Conservation (phyloP, 2,888 invertebrate genomes). For the Villa cingulata region DNA sequence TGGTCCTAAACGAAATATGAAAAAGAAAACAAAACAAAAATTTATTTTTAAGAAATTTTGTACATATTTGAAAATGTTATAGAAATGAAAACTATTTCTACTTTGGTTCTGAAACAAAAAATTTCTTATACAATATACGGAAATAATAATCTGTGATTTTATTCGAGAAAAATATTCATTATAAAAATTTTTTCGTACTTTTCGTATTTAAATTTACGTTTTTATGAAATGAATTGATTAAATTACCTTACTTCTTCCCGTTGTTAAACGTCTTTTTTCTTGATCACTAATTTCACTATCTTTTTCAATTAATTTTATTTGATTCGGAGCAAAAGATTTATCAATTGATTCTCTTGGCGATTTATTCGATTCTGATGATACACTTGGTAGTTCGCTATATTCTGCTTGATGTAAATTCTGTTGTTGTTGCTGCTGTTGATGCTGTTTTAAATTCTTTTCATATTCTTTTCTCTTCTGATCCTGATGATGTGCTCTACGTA, state of each 20-base stretch:
- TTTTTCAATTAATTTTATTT: conserved; percentile 5
- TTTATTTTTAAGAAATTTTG: too few relatives aligned
- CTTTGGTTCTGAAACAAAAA: too few relatives aligned
- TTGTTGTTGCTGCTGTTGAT: conserved; percentile 20
- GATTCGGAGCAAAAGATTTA: conserved; percentile 16
- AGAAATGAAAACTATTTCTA: too few relatives aligned
- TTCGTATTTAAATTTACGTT: too few relatives aligned
- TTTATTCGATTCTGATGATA: conserved; percentile 11
- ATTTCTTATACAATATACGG: too few relatives aligned
- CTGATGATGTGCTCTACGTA: conserved; percentile 34
- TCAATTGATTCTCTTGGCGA: conserved; percentile 15
- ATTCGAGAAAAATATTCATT: too few relatives aligned
- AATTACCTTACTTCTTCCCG: conserved; percentile 8
- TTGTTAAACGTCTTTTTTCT: conserved; percentile 11
- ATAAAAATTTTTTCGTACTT: too few relatives aligned
- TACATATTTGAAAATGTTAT: too few relatives aligned
- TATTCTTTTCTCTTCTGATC: conserved; percentile 32
- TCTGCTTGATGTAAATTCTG: not conserved
- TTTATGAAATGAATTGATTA: too few relatives aligned
- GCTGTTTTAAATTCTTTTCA: conserved; percentile 19
- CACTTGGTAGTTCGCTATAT: not conserved
- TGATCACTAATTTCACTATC: conserved; percentile 12
- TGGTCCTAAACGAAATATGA: conserved; percentile 21
- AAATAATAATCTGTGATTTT: too few relatives aligned
- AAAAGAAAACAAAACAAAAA: not conserved